Evolutionary conservation across 2,797 vertebrate genomes (phyloP).

Genomic region (Hippoglossus hippoglossus): DNA sequence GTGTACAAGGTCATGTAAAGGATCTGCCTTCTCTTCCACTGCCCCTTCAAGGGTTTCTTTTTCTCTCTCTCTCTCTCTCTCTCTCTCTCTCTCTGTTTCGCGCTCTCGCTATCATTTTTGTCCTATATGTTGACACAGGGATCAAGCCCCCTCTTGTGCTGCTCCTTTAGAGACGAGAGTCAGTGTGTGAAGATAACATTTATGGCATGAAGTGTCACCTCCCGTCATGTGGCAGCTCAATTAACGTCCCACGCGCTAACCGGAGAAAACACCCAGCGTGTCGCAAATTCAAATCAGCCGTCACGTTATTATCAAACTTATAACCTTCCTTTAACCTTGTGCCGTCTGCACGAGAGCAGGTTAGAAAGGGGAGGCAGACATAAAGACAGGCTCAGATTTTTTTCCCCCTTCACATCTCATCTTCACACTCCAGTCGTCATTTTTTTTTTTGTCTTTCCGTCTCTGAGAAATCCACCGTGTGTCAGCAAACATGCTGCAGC

Average conservation of each 20-base stretch:
- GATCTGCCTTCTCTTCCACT: conserved; percentile 35
- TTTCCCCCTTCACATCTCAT: conserved; percentile 10
- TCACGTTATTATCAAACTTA: conserved; percentile 27
- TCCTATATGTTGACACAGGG: conserved; percentile 32
- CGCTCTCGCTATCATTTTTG: conserved; percentile 11
- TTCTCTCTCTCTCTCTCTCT: conserved; percentile 3
- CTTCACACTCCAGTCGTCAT: conserved; percentile 52
- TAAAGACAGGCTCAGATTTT: conserved; percentile 3
- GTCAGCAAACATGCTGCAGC: conserved; percentile 54
- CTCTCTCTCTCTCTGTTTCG: conserved; percentile 10
- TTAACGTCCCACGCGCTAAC: conserved; percentile 54
- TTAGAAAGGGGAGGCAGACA: conserved; percentile 25
- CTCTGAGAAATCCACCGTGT: conserved; percentile 45
- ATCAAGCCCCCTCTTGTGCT: conserved; percentile 19
- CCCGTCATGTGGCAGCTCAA: conserved; percentile 43
- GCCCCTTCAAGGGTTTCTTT: conserved; percentile 15
- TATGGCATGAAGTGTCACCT: conserved; percentile 33
- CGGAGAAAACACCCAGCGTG: conserved; percentile 30
- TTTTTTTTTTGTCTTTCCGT: conserved; percentile 1
- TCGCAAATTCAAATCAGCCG: conserved; percentile 40
- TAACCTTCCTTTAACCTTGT: conserved; percentile 75
- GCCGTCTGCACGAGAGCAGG: conserved; percentile 18
- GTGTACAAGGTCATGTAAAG: conserved; percentile 62
- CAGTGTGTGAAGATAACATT: conserved; percentile 15
- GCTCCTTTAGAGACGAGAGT: conserved; percentile 23